phyloP scores from a whole-genome alignment of 2,113 vertebrate genomes.

The Equus przewalskii region DNA sequence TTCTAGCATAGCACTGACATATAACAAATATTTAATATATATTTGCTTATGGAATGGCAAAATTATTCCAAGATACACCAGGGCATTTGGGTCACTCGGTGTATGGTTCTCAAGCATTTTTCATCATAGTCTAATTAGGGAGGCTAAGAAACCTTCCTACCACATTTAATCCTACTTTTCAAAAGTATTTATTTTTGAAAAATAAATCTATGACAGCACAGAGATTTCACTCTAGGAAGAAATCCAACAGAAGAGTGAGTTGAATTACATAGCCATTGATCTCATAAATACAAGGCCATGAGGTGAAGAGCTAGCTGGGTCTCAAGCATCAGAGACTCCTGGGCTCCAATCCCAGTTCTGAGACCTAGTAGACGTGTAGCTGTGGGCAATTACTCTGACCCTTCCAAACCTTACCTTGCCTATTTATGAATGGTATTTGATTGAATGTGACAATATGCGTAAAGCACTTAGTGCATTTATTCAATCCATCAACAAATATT shows the following conservation, averaged over 20 bases:
- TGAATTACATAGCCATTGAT: background rate
- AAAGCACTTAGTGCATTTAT: background rate
- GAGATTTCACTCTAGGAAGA: slow-evolving; percentile 6
- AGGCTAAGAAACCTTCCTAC: background rate
- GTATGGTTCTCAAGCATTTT: background rate
- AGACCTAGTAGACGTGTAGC: background rate
- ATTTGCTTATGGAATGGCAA: background rate
- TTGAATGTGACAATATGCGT: background rate
- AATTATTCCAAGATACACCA: background rate
- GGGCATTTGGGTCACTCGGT: background rate
- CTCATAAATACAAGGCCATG: background rate
- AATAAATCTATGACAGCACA: background rate
- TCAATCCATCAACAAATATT: slow-evolving; percentile 41
- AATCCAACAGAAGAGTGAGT: background rate
- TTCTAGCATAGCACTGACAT: background rate
- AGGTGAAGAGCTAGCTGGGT: background rate
- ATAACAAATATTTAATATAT: background rate
- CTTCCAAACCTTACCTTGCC: background rate
- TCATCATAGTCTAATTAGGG: background rate
- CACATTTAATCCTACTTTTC: background rate
- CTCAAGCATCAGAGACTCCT: background rate
- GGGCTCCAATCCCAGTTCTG: background rate
- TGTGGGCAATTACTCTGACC: background rate
- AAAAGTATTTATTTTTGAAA: background rate
- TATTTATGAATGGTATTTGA: background rate